Evolutionary conservation across 2,113 vertebrate genomes (phyloP), one percentile per base, ranked within the genome.

Genomic region (Coptodon rendalli): DNA sequence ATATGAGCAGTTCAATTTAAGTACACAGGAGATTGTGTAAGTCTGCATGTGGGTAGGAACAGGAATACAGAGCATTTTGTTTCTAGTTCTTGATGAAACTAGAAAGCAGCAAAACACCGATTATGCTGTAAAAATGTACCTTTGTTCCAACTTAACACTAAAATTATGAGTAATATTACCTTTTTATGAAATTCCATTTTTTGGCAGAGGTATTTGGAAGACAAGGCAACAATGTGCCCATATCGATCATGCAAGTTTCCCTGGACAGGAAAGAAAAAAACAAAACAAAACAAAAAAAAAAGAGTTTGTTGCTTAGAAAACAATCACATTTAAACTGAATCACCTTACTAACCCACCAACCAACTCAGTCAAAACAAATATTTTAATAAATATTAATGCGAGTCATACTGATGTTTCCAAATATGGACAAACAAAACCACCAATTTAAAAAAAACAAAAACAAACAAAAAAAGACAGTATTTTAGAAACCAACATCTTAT

Each of bases 141-240:
- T 4, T 71, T 24, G 12, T 24, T 71, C 19, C 66, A 71, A 71
- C 0, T 4, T 16, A 73, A 48, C 24, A 76, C 22, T 17, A 48
- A 48, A 11, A 17, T 48, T 48, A 68, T 68, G 63, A 40, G n/a
- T 14, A 76, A 45, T 4, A 1, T 96, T 92, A 98, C 98, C 96
- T 99, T 99, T 80, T 93, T 94, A 86, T 99, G 98, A 88, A 98
- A 99, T 22, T 99, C 98, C 96, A 99, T 98, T 95, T 98, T 99
- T n/a, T 96, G 97, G 95, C 96, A 97, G 90, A 99, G 96, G 80
- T 97, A 97, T 94, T 97, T 99, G 91, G 98, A 96, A 89, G 97
- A 98, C 95, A 98, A 93, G 86, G 98, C 98, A 56, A 98, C 98
- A 16, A 99, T 97, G 89, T 98, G 98, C 6, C 99, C 99, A 0